Conservation (phyloP, 2,797 vertebrate species). For the Sylvilagus floridanus region DNA sequence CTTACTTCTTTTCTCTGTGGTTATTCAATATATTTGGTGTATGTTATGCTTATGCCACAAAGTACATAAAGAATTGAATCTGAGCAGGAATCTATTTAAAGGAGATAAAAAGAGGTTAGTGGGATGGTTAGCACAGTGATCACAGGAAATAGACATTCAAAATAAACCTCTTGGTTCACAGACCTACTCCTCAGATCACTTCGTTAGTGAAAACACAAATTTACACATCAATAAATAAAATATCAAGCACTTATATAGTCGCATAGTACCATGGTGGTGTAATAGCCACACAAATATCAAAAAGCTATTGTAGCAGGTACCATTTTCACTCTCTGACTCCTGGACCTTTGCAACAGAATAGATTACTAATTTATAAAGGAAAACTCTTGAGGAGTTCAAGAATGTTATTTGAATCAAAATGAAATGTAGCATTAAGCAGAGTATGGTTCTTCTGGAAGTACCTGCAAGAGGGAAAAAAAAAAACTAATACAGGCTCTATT, state of each 20-base stretch:
- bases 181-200: neutral
- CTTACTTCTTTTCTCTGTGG: neutral
- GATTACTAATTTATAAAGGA: constrained; percentile 19
- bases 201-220: constrained; percentile 4
- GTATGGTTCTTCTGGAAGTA: neutral
- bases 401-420: constrained; percentile 55
- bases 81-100: constrained; percentile 2
- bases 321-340: neutral
- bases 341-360: constrained; percentile 25
- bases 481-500: neutral
- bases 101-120: neutral
- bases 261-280: neutral
- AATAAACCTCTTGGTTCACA: constrained; percentile 5
- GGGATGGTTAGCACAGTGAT: neutral
- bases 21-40: neutral
- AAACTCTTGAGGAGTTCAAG: neutral
- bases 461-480: neutral
- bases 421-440: constrained; percentile 21
- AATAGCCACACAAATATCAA: constrained; percentile 14
- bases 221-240: neutral
- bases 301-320: neutral
- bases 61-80: neutral
- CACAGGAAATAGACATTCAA: constrained; percentile 17
- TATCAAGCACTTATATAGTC: neutral
- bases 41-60: neutral